Conservation (phyloP, 2,113 vertebrate genomes). For the Varanus salvator region DNA sequence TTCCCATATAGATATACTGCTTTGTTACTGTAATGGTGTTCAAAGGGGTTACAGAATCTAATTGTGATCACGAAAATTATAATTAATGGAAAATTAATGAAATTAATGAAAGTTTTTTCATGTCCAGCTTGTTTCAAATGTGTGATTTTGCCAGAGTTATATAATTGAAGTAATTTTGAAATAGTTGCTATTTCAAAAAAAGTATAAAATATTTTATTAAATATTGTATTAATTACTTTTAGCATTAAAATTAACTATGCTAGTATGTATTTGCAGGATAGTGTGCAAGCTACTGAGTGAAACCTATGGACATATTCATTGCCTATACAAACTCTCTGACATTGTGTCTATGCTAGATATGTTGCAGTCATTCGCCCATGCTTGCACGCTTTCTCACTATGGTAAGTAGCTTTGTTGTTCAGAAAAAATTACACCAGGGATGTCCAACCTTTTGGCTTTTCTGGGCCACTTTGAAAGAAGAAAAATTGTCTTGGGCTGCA, state of each 20-base stretch:
- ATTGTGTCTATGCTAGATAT: constrained; percentile 97
- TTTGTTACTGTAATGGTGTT: not conserved
- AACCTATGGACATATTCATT: constrained; percentile 91
- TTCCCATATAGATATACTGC: not conserved
- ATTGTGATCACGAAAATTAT: not conserved
- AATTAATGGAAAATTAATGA: not conserved
- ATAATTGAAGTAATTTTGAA: not conserved
- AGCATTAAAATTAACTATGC: constrained; percentile 29
- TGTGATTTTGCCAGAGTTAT: not conserved
- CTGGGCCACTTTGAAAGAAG: too few species aligned
- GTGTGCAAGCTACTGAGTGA: constrained; percentile 89
- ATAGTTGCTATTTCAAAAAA: not conserved
- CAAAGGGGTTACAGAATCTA: not conserved
- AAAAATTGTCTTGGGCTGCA: too few species aligned
- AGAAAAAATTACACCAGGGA: not conserved
- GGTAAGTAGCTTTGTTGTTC: constrained; percentile 74
- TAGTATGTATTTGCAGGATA: constrained; percentile 80
- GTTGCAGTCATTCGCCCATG: constrained; percentile 92
- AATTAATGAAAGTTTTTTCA: not conserved
- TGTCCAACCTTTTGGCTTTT: too few species aligned
- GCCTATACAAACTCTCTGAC: constrained; percentile 94
- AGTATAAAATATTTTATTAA: not conserved
- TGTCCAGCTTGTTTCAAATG: not conserved
- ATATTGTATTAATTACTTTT: not conserved
- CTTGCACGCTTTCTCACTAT: constrained; percentile 94